These are phyloP conservation scores for Thunnus albacares DNA, from an alignment of 2,797 vertebrate species.

Conservation along the genomic window DNA sequence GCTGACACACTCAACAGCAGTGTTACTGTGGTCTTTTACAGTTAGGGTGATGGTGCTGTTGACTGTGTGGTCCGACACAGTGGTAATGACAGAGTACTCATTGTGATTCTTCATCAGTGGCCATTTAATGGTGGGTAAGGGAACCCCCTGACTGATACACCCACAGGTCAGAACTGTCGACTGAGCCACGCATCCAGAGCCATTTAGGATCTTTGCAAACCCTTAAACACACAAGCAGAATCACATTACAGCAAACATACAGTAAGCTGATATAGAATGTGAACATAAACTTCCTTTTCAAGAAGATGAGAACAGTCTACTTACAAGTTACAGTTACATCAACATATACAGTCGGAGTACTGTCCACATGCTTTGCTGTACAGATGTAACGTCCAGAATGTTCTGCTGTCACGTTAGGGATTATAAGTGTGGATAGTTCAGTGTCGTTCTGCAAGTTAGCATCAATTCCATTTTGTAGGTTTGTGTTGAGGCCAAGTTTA, in stretches of 20 bases:
- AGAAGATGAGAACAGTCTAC: constrained; percentile 22
- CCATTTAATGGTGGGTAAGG: constrained; percentile 63
- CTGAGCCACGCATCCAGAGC: constrained; percentile 42
- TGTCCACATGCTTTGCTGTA: constrained; percentile 9
- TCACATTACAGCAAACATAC: neutral
- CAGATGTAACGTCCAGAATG: constrained; percentile 70
- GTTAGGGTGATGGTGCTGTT: constrained; percentile 44
- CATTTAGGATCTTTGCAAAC: constrained; percentile 25
- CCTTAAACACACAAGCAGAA: constrained; percentile 28
- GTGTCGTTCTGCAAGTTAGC: neutral
- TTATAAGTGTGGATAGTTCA: neutral
- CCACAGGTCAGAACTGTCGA: constrained; percentile 53
- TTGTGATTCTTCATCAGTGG: constrained; percentile 36
- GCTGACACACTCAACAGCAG: constrained; percentile 53
- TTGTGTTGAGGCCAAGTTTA: neutral
- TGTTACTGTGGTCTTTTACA: neutral
- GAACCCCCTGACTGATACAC: constrained; percentile 58
- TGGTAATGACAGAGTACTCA: constrained; percentile 32
- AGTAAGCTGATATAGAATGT: neutral
- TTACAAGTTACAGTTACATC: constrained; percentile 61
- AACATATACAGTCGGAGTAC: neutral
- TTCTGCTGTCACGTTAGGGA: constrained; percentile 41
- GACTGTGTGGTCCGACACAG: constrained; percentile 16
- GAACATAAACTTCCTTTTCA: too few relatives aligned
- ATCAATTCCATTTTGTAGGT: neutral